phyloP scores from a whole-genome alignment of 2,113 vertebrate genomes.

The Oryzias melastigma region DNA sequence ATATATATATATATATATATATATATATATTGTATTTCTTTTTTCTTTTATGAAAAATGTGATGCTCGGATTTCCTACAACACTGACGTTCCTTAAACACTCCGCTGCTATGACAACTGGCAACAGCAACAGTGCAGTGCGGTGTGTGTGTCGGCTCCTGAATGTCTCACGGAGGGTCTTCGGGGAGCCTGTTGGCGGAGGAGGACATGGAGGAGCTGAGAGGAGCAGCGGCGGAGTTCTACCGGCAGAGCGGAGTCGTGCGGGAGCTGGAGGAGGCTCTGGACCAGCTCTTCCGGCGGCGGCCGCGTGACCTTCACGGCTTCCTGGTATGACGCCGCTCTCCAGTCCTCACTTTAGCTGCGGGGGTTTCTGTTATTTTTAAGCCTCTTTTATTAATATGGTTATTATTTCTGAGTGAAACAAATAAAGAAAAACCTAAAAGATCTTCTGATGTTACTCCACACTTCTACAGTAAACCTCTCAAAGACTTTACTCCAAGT shows the following conservation, averaged over 20 bases:
- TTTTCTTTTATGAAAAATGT: no score
- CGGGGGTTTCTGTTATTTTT: neutral
- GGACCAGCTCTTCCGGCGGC: constrained; percentile 68
- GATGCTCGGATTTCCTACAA: constrained; percentile 12
- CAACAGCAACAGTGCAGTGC: neutral
- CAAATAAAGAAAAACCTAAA: no score
- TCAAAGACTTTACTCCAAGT: no score
- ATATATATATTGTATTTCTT: no score
- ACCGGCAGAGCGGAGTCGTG: constrained; percentile 62
- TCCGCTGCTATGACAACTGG: constrained; percentile 40
- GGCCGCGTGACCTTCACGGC: constrained; percentile 79
- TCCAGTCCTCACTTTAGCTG: neutral
- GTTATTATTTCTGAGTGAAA: no score
- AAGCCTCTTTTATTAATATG: neutral
- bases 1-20: no score
- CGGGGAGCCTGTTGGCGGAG: constrained; percentile 6
- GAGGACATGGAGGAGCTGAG: constrained; percentile 44
- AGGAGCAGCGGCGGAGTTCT: constrained; percentile 77
- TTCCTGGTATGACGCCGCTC: constrained; percentile 75
- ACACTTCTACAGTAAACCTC: no score
- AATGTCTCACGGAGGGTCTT: constrained; percentile 52
- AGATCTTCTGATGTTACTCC: no score
- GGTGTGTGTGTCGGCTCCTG: neutral
- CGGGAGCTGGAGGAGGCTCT: constrained; percentile 77
- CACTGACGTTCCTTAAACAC: constrained; percentile 12